A percentile compares a stretch with the other conserved stretches of the same genome.
phyloP scores from a whole-genome alignment of 1,140 invertebrate species.

The Trachymyrmex cornetzi region DNA sequence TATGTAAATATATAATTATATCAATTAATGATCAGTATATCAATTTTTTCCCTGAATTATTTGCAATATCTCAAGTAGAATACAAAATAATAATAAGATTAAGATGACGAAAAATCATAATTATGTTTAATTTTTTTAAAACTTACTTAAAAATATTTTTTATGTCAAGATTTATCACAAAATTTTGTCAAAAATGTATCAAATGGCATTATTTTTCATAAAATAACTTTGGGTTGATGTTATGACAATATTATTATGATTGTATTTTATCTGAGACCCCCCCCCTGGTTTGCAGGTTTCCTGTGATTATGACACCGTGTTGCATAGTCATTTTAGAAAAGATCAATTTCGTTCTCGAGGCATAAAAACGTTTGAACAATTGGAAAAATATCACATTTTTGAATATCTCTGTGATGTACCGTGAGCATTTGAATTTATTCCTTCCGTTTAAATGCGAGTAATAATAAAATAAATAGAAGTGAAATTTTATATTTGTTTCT shows the following conservation, averaged over 20 bases:
- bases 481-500: background rate
- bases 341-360: constrained; percentile 87
- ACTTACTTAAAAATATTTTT: no score
- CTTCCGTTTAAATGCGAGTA: background rate
- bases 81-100: no score
- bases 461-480: background rate
- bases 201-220: no score
- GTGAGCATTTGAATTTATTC: constrained; percentile 29
- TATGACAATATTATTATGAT: no score
- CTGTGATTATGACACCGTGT: constrained; percentile 89
- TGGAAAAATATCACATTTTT: constrained; percentile 86
- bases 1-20: background rate
- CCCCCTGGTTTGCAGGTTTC: constrained; percentile 84
- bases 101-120: no score
- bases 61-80: no score
- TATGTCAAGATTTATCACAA: no score
- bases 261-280: no score
- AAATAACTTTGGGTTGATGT: no score
- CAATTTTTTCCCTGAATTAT: background rate
- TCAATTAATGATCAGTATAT: background rate
- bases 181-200: no score
- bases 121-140: no score
- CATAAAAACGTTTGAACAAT: constrained; percentile 87
- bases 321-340: constrained; percentile 87
- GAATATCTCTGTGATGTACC: constrained; percentile 82